Base-by-base conservation (phyloP, 2,113 vertebrate species). In the Patagioenas fasciata region DNA sequence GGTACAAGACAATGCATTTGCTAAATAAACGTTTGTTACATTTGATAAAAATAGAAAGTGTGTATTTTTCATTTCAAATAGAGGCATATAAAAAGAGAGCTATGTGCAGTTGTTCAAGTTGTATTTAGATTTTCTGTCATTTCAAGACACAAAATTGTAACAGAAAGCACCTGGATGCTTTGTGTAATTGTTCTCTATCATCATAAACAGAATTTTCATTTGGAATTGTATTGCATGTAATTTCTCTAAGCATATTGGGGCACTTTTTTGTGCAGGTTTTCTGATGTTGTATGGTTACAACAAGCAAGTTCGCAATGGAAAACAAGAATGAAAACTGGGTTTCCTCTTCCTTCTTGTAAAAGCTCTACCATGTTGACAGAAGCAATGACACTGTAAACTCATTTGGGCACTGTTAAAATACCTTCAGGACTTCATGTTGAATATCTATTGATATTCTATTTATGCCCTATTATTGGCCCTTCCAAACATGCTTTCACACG, bases 151-250 rank as follows among this genome's bases (percentile, higher is more conserved):
- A 54, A 80, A 89, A 66, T 73, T 62, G 47, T 66, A 73, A 60
- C 23, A 67, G 47, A 88, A 93, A 95, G 85, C 62, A 85, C 58
- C 86, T 92, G 56, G 44, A 81, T 79, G 36, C 19, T 86, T 93
- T 67, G 5, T 85, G 48, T 65, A 69, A 85, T 56, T 83, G 70
- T 83, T 80, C n/a, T 89, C 36, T 83, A n/a, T 42, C n/a, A 83
- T 71, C 60, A 89, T 73, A 95, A 93, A 58, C 4, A 85, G 36
- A 69, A 92, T 60, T 18, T 71, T 93, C 31, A 58, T 88, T 74
- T 94, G 20, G 28, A 92, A 88, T 42, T 36, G 7, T 67, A 44
- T 71, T 78, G 34, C 9, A 29, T 78, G 53, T 51, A 0, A 67
- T 42, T 85, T 94, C 48, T 69, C 11, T 66, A 80, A 74, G 47